Evolutionary conservation across 2,888 invertebrate genomes (phyloP), one percentile per base, ranked within the genome.

Genomic region (Pseudococcus longispinus): DNA sequence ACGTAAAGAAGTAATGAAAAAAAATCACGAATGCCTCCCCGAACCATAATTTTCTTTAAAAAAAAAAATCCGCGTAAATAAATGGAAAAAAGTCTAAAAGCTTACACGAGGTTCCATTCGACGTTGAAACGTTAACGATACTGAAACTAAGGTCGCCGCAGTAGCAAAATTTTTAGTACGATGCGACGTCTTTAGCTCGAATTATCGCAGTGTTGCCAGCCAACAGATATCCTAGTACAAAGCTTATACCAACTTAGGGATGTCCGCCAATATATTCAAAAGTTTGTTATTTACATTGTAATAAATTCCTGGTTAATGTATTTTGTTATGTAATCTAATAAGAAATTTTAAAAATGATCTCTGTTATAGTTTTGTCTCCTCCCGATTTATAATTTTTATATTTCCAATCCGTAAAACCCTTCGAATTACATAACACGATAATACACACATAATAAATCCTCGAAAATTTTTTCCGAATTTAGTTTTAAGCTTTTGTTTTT

Each of bases 251-350:
- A 42, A 26, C 2, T 85, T 85, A 85, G 85, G 85, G 85, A 85
- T 85, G 85, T 85, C 85, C 85, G 85, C 42, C 23, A 70, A 70
- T 80, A 80, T 80, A 80, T 80, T 80, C 77, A 80, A 80, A 80
- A 80, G 77, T 80, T 80, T 80, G 77, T 80, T 80, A 42, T 80
- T 80, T 80, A 80, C 70, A 70, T 74, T 80, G 37, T 80, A 42
- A 37, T 70, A 42, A 85, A 85, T 85, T 74, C 42, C 85, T 85
- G 85, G 70, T 85, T 70, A 85, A 85, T 85, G 37, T 80, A 42
- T 65, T 85, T 85, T 85, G 85, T 85, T 85, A 85, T 85, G 85
- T 85, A 85, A 85, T 85, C 85, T 70, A 74, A 44, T 85, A 70
- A 85, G 85, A 85, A 85, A 70, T 20, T 55, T 20, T n/a, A 23